These are phyloP conservation scores for Coreius guichenoti DNA, from an alignment of 2,797 vertebrate genomes.

Conservation along the genomic window DNA sequence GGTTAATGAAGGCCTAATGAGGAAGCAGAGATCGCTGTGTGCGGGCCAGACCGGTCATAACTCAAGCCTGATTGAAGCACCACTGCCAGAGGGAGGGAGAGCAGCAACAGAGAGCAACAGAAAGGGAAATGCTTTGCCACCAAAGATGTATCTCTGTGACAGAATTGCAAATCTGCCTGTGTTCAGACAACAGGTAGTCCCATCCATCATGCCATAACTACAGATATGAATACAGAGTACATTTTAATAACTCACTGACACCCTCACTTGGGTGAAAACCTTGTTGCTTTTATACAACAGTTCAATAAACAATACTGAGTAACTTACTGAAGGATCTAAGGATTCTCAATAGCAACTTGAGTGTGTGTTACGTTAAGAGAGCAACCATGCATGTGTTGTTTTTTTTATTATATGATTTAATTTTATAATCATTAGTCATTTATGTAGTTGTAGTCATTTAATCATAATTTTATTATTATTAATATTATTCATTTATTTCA, in stretches of 20 bases:
- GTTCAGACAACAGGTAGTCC: background rate
- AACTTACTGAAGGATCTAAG: background rate
- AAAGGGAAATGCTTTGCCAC: constrained; percentile 42
- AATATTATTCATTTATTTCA: too few species aligned
- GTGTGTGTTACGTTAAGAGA: background rate
- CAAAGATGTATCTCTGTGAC: background rate
- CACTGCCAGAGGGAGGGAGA: constrained; percentile 54
- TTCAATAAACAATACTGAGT: background rate
- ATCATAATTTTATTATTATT: background rate
- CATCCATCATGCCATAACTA: background rate
- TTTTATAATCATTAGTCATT: background rate
- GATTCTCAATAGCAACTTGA: background rate
- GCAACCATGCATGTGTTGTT: too few species aligned
- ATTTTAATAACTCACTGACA: background rate
- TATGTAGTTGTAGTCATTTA: background rate
- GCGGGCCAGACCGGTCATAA: constrained; percentile 77
- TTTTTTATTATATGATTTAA: background rate
- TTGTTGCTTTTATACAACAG: background rate
- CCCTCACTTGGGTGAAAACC: background rate
- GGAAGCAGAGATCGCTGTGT: constrained; percentile 81
- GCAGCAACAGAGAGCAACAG: constrained; percentile 13
- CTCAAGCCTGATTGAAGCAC: constrained; percentile 79
- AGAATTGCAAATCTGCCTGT: background rate
- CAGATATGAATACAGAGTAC: background rate
- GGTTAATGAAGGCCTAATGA: constrained; percentile 72